Evolutionary conservation across 2,888 invertebrate species (phyloP), one percentile per base, ranked within the genome.

Genomic region (Xestoiulus laeticollis): DNA sequence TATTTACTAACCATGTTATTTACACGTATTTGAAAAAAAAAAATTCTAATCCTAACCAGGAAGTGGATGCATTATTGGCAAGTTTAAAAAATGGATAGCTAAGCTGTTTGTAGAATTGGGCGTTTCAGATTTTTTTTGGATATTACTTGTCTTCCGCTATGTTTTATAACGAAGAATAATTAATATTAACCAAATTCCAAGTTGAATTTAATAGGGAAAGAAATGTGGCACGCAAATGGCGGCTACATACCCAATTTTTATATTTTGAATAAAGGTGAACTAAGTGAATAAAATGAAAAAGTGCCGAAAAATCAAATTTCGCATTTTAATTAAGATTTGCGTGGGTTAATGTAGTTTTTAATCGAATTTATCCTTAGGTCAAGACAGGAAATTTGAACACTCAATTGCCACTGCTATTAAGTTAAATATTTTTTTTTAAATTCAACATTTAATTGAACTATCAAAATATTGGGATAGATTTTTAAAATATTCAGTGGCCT

Each of bases 381-480:
- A 12, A 16, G 2, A 14, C 48, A 59, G 59, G 16, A 3, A 19
- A 22, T 59, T 59, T 59, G 59, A 22, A 22, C n/a, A 22, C n/a
- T 22, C 59, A 59, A 22, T 16, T 59, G 22, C 59, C 22, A 59
- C 59, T 10, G 59, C 22, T 59, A 22, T 22, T 14, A 12, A 12
- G 59, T 59, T 59, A n/a, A n/a, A n/a, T n/a, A n/a, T 59, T 59
- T 59, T 22, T 22, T 22, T 6, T 16, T 6, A 59, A 44, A 44
- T 14, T 59, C 53, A 19, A 53, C n/a, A n/a, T 59, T 59, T 59
- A 59, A 59, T 59, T 59, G 59, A 59, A 59, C 59, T 59, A 59
- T 59, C 59, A 59, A 59, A 59, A 59, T 59, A 59, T 59, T 59
- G 12, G 22, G 22, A 59, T 22, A 22, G 10, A 59, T 22, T 59